Base-by-base conservation (phyloP, 2,113 vertebrate species). In the Serilophus lunatus region DNA sequence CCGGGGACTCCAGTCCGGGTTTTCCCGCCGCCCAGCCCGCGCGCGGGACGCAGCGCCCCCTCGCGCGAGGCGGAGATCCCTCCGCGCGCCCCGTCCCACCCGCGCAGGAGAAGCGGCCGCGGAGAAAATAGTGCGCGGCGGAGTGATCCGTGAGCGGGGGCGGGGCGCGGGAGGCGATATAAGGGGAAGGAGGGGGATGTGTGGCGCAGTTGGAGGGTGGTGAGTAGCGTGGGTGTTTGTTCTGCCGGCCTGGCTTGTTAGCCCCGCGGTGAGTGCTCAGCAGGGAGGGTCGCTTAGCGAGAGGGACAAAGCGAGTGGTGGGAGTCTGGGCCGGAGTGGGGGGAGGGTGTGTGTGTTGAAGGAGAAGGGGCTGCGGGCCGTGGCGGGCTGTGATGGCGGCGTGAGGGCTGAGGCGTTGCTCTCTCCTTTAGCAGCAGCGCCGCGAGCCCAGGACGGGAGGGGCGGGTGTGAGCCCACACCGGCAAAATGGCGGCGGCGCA, bases 151-250 rank as follows among this genome's bases (percentile, higher is more conserved):
- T 0, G 0, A 1, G 31, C 19, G 33, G 31, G 84, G 94, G 84
- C 84, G 89, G 93, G 0, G 84, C 83, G 2, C 2, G 0, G 1
- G 3, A 3, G 12, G 3, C 17, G 33, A 84, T 91, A 95, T 86
- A 92, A 82, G 7, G 13, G 12, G 12, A 29, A 13, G 59, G 77
- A 71, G 14, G 12, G 26, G 22, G 10, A 4, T 10, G 31, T 20
- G 87, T 79, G 81, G 90, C 74, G 87, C 11, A 96, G 69, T 92
- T 12, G 51, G 7, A 0, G 10, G 1, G 12, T 17, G 1, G 7
- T 22, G 0, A 8, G 2, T 0, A 0, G 0, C 0, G 0, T 0
- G 0, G 0, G 1, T 1, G 0, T 1, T 2, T 2, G 0, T 18
- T 2, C 0, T 6, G 9, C 17, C 0, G 1, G 13, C 1, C n/a